Base-by-base conservation (phyloP, 2,113 vertebrate species). In the Scomber colias region DNA sequence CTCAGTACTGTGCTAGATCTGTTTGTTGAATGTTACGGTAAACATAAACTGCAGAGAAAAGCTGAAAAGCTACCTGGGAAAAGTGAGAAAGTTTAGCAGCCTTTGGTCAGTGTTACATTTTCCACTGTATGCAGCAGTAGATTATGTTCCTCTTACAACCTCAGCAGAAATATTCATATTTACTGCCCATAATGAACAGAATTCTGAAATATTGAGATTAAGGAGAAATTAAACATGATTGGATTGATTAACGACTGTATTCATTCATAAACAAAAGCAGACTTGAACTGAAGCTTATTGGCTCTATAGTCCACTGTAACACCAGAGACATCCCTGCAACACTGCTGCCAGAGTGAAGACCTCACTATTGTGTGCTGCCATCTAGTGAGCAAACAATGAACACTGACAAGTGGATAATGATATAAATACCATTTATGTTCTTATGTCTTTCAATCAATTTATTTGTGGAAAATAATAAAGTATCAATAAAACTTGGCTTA, bases 321-420 rank as follows among this genome's bases (percentile, higher is more conserved):
- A 5, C 49, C 35, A 17, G 11, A 75, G 1, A 71, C 59, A 46
- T 57, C 35, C 50, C 44, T 40, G 31, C 46, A 69, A 53, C 15
- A 40, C 10, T 13, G 0, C 30, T 50, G 44, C 46, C 50, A 60
- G 44, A 46, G 48, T 64, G 63, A 50, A 10, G 21, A 46, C 71
- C 55, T 27, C 55, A 24, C 72, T 87, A 69, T 8, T 69, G 16
- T 84, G 31, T 87, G 87, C 87, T 93, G 91, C 91, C 91, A 91
- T 87, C 93, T 92, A 91, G 83, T 82, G 92, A 73, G 3, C 46
- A 81, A 57, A 67, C n/a, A 13, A 77, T 27, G 51, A 54, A 72
- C 56, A 12, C 11, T 31, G 8, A 5, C 1, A 24, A 40, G n/a
- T 50, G 10, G 16, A 54, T 6, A 15, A 51, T 51, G 8, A 46